Evolutionary conservation across 37 sponge, comb jelly and placozoan species (phyloP).

Genomic region (Haliclona indistincta): DNA sequence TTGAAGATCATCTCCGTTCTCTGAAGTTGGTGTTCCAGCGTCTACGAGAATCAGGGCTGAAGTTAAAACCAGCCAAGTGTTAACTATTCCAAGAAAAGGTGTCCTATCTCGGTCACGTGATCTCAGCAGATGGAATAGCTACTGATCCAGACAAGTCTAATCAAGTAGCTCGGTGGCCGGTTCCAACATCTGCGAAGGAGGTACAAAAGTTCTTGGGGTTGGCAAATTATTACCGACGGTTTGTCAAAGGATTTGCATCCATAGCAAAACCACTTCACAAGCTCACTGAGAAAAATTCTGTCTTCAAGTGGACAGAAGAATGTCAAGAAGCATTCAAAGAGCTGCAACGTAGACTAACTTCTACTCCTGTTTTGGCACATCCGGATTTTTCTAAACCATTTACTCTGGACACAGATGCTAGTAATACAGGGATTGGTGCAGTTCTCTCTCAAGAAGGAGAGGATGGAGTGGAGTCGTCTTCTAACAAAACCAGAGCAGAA

Average conservation of each 20-base stretch:
- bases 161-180: constrained; percentile 2
- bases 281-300: constrained; percentile 16
- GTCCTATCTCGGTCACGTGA: constrained; percentile 26
- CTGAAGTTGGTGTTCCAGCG: constrained; percentile 14
- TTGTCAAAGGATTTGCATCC: constrained; percentile 17
- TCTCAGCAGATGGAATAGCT: constrained; percentile 7
- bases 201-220: constrained; percentile 30
- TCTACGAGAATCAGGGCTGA: constrained; percentile 17
- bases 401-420: constrained; percentile 43
- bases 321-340: constrained; percentile 19
- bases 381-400: constrained; percentile 43
- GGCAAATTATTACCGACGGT: constrained; percentile 33
- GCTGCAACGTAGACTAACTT: constrained; percentile 16
- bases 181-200: constrained; percentile 2
- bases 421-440: constrained; percentile 28
- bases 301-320: constrained; percentile 27
- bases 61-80: constrained; percentile 25
- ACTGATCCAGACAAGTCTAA: constrained; percentile 1
- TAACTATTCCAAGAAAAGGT: constrained; percentile 14
- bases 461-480: constrained; percentile 15
- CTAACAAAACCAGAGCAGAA: constrained; percentile 14
- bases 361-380: constrained; percentile 25
- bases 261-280: constrained; percentile 37
- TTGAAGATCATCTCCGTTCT: constrained; percentile 20
- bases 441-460: constrained; percentile 16